Conservation (phyloP, 37 sponge, comb jelly and placozoan species). For the Hexactinellida sp. region DNA sequence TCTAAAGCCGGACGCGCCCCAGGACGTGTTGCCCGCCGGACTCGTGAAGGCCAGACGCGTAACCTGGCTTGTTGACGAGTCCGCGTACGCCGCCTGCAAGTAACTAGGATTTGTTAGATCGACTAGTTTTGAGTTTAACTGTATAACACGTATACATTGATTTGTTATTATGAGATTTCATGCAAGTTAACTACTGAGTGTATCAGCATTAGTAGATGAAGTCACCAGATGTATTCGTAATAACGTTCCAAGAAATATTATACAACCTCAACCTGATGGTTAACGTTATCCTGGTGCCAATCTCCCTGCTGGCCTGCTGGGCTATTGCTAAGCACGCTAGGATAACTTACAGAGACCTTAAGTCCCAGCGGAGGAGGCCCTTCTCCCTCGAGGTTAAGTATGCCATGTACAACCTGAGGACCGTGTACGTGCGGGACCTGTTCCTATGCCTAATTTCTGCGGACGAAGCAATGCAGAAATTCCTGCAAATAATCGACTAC, state of each 20-base stretch:
- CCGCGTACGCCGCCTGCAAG: not conserved
- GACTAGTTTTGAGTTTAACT: not conserved
- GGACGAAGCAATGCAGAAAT: not conserved
- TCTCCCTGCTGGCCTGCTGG: not conserved
- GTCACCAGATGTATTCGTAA: not conserved
- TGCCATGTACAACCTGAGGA: not conserved
- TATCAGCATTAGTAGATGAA: not conserved
- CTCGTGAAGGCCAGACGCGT: slow-evolving; percentile 40
- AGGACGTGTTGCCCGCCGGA: slow-evolving; percentile 60
- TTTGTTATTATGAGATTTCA: not conserved
- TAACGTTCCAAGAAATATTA: not conserved
- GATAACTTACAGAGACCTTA: not conserved
- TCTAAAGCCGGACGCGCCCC: slow-evolving; percentile 42
- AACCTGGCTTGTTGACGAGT: not conserved
- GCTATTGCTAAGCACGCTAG: not conserved
- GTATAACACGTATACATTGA: not conserved
- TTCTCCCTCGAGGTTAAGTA: not conserved
- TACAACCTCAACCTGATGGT: not conserved
- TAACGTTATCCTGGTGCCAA: not conserved
- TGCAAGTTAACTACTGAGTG: not conserved
- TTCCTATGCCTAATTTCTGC: not conserved
- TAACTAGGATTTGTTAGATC: not conserved
- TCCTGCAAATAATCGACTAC: not conserved
- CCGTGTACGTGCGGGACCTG: not conserved
- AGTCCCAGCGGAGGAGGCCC: not conserved